These are phyloP conservation scores for Cariama cristata DNA, from an alignment of 2,113 vertebrate genomes.

Conservation along the genomic window DNA sequence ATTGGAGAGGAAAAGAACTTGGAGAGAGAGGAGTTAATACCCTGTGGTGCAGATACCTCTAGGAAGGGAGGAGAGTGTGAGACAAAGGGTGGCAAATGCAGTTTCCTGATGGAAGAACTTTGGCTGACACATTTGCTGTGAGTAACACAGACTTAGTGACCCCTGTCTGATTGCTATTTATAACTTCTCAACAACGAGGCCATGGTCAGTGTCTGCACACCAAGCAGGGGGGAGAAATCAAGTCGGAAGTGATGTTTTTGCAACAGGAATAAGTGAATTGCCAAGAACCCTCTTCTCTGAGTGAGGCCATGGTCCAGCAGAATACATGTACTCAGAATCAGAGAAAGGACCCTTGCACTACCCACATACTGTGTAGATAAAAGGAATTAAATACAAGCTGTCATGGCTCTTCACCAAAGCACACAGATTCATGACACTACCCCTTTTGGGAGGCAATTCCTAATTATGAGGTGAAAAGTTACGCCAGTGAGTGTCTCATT, in stretches of 20 bases:
- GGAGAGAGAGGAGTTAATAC: not conserved
- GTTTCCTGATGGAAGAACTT: constrained; percentile 32
- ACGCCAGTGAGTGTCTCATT: not conserved
- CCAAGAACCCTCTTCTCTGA: not conserved
- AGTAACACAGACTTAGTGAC: not conserved
- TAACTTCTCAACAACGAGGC: not conserved
- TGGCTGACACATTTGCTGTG: constrained; percentile 35
- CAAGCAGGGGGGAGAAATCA: not conserved
- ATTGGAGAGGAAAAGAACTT: not conserved
- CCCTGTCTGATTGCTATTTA: constrained; percentile 42
- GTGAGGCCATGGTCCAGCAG: not conserved
- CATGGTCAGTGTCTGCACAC: not conserved
- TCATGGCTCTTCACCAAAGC: not conserved
- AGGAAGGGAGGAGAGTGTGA: constrained; percentile 13
- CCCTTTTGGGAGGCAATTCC: not conserved
- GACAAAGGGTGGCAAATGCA: not conserved
- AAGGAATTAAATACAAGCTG: not conserved
- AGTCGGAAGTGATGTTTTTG: not conserved
- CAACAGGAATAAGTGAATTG: not conserved
- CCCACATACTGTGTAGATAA: not conserved
- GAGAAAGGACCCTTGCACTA: not conserved
- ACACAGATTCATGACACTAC: not conserved
- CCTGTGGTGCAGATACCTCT: not conserved
- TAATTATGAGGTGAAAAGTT: not conserved
- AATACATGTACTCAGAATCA: fast-evolving